Evolutionary conservation across 2,888 invertebrate genomes (phyloP).

Genomic region (Fissipunctia ypsillon): DNA sequence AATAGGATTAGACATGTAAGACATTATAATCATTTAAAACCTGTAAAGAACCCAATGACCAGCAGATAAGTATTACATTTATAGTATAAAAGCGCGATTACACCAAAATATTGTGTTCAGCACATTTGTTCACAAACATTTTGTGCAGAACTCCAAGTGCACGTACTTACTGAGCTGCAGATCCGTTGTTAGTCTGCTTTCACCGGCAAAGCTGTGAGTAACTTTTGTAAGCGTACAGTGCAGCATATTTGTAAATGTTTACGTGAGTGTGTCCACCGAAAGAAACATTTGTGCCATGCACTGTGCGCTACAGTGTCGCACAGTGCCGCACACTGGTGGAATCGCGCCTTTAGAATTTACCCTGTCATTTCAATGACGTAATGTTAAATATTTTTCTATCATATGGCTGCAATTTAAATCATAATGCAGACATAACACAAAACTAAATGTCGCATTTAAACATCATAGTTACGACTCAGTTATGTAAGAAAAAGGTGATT

Average conservation of each 20-base stretch:
- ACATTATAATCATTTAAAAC: background rate
- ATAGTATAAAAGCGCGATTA: too few species aligned
- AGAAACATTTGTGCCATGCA: background rate
- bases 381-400: background rate
- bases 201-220: background rate
- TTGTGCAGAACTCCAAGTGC: background rate
- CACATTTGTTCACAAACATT: background rate
- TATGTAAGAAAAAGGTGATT: slow-evolving; percentile 6
- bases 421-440: slow-evolving; percentile 1
- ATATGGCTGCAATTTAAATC: slow-evolving; percentile 7
- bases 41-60: background rate
- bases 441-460: slow-evolving; percentile 1
- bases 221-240: background rate
- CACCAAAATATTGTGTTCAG: background rate
- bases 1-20: slow-evolving; percentile 1
- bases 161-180: background rate
- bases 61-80: too few species aligned
- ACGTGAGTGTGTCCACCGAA: background rate
- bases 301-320: background rate
- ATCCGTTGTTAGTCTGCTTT: background rate
- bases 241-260: background rate
- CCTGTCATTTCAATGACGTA: slow-evolving; percentile 15
- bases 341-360: background rate
- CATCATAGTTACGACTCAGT: background rate
- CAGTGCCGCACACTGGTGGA: too few species aligned